phyloP scores from a whole-genome alignment of 2,888 invertebrate species.

The Hypercompe scribonia region DNA sequence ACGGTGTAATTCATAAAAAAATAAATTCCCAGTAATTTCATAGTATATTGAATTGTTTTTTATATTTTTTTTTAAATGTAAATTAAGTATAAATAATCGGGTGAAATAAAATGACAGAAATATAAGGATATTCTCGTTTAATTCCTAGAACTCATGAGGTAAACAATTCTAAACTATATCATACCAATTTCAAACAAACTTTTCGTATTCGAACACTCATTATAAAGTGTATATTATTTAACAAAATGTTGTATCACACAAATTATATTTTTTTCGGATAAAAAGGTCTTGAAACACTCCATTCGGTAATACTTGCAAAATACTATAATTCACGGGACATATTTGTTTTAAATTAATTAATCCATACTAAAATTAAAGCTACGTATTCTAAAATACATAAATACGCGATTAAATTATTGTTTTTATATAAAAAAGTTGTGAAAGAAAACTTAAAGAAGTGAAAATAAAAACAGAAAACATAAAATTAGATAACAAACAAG shows the following conservation, averaged over 20 bases:
- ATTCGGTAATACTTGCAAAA: conserved; percentile 63
- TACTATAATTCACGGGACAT: conserved; percentile 65
- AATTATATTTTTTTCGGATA: conserved; percentile 35
- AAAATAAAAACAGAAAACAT: conserved; percentile 75
- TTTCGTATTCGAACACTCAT: conserved; percentile 60
- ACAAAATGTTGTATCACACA: conserved; percentile 63
- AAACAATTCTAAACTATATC: conserved; percentile 84
- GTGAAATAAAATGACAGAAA: conserved; percentile 59
- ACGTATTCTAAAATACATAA: conserved; percentile 80
- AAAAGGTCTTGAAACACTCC: conserved; percentile 69
- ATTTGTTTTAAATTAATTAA: conserved; percentile 64
- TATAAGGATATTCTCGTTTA: conserved; percentile 81
- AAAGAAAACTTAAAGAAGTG: conserved; percentile 59
- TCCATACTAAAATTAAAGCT: conserved; percentile 80
- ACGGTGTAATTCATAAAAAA: too few relatives aligned
- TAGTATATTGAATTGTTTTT: too few relatives aligned
- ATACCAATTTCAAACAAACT: conserved; percentile 71
- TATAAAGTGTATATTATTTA: conserved; percentile 52
- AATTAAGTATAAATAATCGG: too few relatives aligned
- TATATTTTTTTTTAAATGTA: too few relatives aligned
- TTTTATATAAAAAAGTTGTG: conserved; percentile 60
- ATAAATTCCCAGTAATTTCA: too few relatives aligned
- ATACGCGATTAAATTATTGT: conserved; percentile 75
- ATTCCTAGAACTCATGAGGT: conserved; percentile 86
- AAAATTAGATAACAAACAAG: conserved; percentile 85